These are phyloP conservation scores for Cyprinus carpio DNA, from an alignment of 2,113 vertebrate species.

Conservation along the genomic window DNA sequence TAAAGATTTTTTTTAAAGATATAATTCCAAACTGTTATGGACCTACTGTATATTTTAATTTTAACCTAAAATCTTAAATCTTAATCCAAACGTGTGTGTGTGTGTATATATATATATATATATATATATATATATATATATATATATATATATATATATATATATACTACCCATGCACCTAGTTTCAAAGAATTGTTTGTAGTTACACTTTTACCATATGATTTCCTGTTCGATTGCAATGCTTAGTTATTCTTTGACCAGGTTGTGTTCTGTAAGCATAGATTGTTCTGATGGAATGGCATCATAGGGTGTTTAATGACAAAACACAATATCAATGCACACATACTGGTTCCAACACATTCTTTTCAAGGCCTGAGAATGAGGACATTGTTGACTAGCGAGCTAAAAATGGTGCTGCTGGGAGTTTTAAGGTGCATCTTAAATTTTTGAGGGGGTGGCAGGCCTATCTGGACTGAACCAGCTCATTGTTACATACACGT, in stretches of 20 bases:
- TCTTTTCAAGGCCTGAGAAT: slow-evolving; percentile 16
- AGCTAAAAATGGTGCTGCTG: neutral
- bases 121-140: too few relatives aligned
- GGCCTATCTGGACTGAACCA: slow-evolving; percentile 10
- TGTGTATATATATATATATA: too few relatives aligned
- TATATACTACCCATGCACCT: neutral
- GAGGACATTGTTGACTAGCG: neutral
- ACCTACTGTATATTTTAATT: neutral
- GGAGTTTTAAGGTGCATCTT: neutral
- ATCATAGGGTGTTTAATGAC: neutral
- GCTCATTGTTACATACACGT: neutral
- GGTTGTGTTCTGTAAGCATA: neutral
- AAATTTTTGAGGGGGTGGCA: slow-evolving; percentile 25
- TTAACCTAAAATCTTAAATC: too few relatives aligned
- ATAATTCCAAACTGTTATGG: neutral
- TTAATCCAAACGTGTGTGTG: too few relatives aligned
- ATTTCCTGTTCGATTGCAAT: neutral
- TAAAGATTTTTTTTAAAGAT: neutral
- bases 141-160: neutral
- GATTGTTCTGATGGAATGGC: slow-evolving; percentile 14
- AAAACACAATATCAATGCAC: slow-evolving; percentile 17
- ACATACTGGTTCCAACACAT: slow-evolving; percentile 49
- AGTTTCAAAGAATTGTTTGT: neutral
- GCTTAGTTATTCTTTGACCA: neutral
- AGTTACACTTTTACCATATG: neutral